Evolutionary conservation across 92 coral and sea anemone genomes (phyloP), one percentile per base, ranked within the genome.

Genomic region (Parazoanthus swiftii): DNA sequence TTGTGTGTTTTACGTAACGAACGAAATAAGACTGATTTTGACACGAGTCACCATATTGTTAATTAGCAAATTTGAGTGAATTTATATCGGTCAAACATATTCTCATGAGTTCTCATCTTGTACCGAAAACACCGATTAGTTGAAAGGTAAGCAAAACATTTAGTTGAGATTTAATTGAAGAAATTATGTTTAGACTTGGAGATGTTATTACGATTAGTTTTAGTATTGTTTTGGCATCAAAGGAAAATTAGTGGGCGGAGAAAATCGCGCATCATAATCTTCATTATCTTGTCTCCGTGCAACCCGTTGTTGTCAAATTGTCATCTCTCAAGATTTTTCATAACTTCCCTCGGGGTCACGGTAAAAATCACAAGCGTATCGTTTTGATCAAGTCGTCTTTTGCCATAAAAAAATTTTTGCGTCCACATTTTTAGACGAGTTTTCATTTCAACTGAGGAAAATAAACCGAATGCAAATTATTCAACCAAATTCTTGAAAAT

Each of bases 181-280:
- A 29, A 83, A 68, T 83, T 70, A 29, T 83, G 63, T 83, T 42
- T 37, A 84, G 79, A 29, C 42, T 33, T 18, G 29, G 21, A 14
- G 5, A 71, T 84, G 65, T 35, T 25, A 84, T 72, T 74, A 46
- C n/a, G 78, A 72, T 84, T 70, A 70, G n/a, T 43, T 54, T 14
- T 71, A 39, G 58, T 48, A 43, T 68, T 84, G 79, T 48, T 70
- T 84, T 70, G 74, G 59, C 9, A 71, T 51, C 77, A 14, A 71
- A 36, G 79, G 25, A 70, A 70, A 83, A 71, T 68, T 70, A 37
- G 78, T 72, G 79, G 79, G 87, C 33, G 87, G 87, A 48, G 87
- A 48, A 42, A 26, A 50, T 70, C n/a, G 58, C 42, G 79, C 73
- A 80, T 80, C 85, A 54, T 63, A 63, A 37, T 20, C 37, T 50